Conservation (phyloP, 2,113 vertebrate genomes). For the Mormyrus lacerda region DNA sequence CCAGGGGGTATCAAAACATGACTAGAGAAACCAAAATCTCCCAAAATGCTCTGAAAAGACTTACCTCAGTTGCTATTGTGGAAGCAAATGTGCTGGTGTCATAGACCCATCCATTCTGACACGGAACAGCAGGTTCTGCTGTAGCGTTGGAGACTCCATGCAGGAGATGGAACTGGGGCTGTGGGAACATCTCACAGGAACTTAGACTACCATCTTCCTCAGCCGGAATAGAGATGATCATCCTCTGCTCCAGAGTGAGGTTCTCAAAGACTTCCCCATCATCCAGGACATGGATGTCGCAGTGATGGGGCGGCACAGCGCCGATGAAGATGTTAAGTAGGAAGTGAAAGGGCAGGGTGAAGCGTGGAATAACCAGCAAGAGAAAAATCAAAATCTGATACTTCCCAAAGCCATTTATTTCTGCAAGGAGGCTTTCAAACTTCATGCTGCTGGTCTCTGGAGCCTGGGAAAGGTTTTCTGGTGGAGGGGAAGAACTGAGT, state of each 20-base stretch:
- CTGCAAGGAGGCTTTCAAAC: constrained; percentile 63
- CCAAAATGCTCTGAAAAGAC: not conserved
- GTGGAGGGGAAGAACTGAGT: not conserved
- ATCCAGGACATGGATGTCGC: constrained; percentile 56
- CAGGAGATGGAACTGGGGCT: constrained; percentile 61
- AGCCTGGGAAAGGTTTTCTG: not conserved
- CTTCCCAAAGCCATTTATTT: constrained; percentile 62
- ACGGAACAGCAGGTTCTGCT: constrained; percentile 45
- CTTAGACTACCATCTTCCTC: constrained; percentile 58
- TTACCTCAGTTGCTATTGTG: constrained; percentile 79
- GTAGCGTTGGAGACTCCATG: constrained; percentile 50
- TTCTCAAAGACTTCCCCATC: constrained; percentile 51
- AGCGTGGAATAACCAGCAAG: constrained; percentile 59
- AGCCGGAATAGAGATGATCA: constrained; percentile 60
- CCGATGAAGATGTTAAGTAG: constrained; percentile 80
- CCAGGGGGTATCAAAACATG: not conserved
- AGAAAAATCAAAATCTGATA: constrained; percentile 62
- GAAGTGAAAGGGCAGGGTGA: constrained; percentile 76
- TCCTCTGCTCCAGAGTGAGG: constrained; percentile 58
- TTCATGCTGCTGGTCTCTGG: constrained; percentile 46
- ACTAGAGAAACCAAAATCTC: not conserved
- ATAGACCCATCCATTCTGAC: constrained; percentile 78
- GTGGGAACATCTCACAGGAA: constrained; percentile 70
- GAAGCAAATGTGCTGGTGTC: constrained; percentile 72
- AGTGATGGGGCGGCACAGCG: constrained; percentile 72